Evolutionary conservation across 2,113 vertebrate genomes (phyloP).

Genomic region (Crotalus horridus): DNA sequence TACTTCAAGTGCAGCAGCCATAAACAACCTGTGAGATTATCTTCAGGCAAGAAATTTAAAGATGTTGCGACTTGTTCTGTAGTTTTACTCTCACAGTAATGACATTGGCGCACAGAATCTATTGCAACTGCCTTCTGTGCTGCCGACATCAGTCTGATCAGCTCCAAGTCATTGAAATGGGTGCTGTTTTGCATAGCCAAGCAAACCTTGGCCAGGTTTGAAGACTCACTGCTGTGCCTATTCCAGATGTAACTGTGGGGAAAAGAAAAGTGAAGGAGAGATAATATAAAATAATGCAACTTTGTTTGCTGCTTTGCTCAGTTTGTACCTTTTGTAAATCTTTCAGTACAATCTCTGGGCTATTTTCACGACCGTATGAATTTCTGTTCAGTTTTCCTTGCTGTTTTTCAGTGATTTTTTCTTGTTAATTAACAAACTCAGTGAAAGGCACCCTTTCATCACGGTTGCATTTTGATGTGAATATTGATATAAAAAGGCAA

Average conservation of each 20-base stretch:
- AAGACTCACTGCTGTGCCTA: background rate
- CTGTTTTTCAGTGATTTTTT: background rate
- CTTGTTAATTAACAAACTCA: background rate
- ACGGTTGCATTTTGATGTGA: background rate
- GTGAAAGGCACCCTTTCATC: background rate
- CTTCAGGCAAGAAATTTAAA: background rate
- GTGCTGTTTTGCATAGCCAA: background rate
- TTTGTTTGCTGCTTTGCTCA: background rate
- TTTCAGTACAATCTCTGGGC: background rate
- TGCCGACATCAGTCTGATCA: background rate
- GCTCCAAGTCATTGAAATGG: background rate
- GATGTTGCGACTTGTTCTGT: background rate
- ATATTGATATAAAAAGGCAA: background rate
- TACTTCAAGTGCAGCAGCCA: background rate
- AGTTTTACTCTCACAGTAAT: background rate
- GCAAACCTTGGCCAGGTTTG: background rate
- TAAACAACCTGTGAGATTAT: background rate
- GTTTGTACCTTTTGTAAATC: background rate
- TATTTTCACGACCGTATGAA: background rate
- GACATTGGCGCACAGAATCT: background rate
- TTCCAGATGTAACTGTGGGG: background rate
- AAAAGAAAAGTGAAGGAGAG: background rate
- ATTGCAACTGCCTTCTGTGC: background rate
- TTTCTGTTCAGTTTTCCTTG: background rate
- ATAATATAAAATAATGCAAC: background rate